Base-by-base conservation (phyloP, 2,797 vertebrate species). In the Hoplostethus atlanticus region DNA sequence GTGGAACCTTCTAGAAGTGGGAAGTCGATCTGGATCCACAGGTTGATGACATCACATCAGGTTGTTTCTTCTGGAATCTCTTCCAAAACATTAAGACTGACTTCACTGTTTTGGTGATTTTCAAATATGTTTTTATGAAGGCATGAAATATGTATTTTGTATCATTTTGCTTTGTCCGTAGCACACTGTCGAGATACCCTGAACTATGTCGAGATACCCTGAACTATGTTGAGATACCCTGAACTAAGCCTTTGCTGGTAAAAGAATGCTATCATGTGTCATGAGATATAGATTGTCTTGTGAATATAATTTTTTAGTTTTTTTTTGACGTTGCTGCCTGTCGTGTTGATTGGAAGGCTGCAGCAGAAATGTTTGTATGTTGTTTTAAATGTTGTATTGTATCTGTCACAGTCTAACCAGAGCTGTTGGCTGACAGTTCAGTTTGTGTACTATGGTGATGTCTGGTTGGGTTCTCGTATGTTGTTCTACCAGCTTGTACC, bases 291-390 rank as follows among this genome's bases (percentile, higher is more conserved):
- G 64, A 67, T 67, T 67, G 64, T 56, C 53, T 67, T 56, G 36
- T 81, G 72, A 53, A 0, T 38, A 10, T n/a, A 31, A 30, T 6
- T 38, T 57, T 30, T 15, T n/a, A 57, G 2, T 58, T 34, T 34
- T 16, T 16, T 42, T 53, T 60, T 57, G 87, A 88, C 86, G 83
- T 89, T 82, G 87, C 68, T 2, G 80, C 82, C 78, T 68, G 60
- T 64, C 64, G 53, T 1, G 12, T 2, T 25, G 50, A 79, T 63
- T 40, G 17, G 52, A 50, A 59, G 59, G 70, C 74, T n/a, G 80
- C 85, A 84, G 87, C 89, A 86, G 3, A 75, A 68, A 17, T 4
- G 36, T 34, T 65, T 48, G 3, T 0, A 5, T 59, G 10, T 54
- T 52, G 17, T 79, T 38, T 46, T 17, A 47, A 55, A 44, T 50